Conservation (phyloP, 2,888 invertebrate species). For the Apamea sordens region DNA sequence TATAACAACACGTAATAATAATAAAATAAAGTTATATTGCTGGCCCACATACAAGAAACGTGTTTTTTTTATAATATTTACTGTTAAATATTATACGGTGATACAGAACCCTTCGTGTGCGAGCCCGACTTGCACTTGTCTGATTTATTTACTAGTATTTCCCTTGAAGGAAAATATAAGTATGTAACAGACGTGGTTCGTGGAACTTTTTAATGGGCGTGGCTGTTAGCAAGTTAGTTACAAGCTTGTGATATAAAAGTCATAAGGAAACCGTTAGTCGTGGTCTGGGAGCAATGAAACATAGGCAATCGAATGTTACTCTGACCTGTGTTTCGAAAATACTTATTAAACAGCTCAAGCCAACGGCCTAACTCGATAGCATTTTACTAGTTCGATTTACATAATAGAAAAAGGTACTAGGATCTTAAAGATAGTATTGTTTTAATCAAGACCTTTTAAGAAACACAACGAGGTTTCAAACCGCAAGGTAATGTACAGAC, state of each 20-base stretch:
- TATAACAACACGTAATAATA: no score
- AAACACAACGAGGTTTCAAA: neutral
- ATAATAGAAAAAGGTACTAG: constrained; percentile 18
- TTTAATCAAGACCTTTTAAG: neutral
- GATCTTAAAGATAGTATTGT: constrained; percentile 2
- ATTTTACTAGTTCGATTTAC: constrained; percentile 20
- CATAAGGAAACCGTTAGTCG: constrained; percentile 54
- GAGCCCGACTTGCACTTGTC: neutral
- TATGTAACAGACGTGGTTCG: neutral
- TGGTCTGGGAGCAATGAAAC: constrained; percentile 47
- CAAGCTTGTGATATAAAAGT: constrained; percentile 48
- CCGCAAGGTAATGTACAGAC: no score
- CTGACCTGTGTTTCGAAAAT: constrained; percentile 56
- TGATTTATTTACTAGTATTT: constrained; percentile 41
- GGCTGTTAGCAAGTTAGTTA: constrained; percentile 32
- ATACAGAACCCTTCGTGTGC: neutral
- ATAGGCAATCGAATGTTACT: constrained; percentile 46
- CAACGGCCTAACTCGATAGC: constrained; percentile 16
- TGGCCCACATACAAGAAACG: no score
- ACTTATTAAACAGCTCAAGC: constrained; percentile 28
- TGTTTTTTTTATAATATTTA: neutral
- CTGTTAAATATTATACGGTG: neutral
- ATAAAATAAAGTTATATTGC: no score
- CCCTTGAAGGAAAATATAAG: constrained; percentile 33
- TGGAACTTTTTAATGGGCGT: constrained; percentile 32